phyloP scores from a whole-genome alignment of 64 coral and sea anemone species.

The Exaiptasia diaphana region DNA sequence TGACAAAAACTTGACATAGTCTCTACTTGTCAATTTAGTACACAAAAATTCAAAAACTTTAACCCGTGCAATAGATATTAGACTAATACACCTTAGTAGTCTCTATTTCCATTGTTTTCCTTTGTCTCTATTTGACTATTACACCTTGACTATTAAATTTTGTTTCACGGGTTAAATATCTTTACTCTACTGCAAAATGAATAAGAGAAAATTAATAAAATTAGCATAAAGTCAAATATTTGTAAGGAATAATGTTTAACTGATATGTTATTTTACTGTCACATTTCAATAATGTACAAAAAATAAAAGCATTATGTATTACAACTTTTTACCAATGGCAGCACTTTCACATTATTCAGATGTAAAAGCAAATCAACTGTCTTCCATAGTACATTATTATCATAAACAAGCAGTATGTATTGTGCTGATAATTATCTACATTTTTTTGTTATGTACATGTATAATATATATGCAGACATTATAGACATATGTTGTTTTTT shows the following conservation, averaged over 20 bases:
- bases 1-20: constrained; percentile 39
- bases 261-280: constrained; percentile 42
- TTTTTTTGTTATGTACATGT: constrained; percentile 41
- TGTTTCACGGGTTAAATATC: no score
- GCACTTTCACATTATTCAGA: constrained; percentile 42
- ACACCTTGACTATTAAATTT: constrained; percentile 40
- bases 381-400: constrained; percentile 23
- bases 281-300: constrained; percentile 54
- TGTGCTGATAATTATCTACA: constrained; percentile 49
- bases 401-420: constrained; percentile 48
- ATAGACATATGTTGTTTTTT: constrained; percentile 11
- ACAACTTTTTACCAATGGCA: constrained; percentile 15
- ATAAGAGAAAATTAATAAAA: constrained; percentile 37
- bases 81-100: constrained; percentile 12
- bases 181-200: constrained; percentile 11
- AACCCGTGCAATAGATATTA: constrained; percentile 27
- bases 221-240: constrained; percentile 28
- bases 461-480: constrained; percentile 28
- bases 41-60: constrained; percentile 56
- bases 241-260: constrained; percentile 17
- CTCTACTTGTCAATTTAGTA: constrained; percentile 45
- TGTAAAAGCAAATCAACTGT: constrained; percentile 40
- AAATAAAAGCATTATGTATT: constrained; percentile 44
- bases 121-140: constrained; percentile 22
- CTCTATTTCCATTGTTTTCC: no score